These are phyloP conservation scores for Biston stratarius DNA, from an alignment of 2,888 invertebrate species.

Conservation along the genomic window DNA sequence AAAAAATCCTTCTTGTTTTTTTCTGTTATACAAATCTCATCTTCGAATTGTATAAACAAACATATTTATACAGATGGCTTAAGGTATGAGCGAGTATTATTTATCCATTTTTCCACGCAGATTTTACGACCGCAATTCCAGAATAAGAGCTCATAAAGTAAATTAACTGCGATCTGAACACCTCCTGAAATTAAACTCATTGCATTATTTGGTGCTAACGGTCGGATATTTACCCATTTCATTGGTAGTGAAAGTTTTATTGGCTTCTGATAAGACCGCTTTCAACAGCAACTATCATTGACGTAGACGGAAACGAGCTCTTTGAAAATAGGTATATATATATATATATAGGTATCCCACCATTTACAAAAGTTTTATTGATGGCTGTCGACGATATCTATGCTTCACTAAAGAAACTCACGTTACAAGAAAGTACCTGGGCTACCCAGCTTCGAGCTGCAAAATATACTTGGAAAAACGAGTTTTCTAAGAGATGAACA, in stretches of 20 bases:
- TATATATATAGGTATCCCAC: too few species aligned
- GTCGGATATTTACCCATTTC: conserved; percentile 27
- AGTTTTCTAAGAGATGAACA: too few species aligned
- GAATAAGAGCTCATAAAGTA: conserved; percentile 53
- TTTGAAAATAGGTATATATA: not conserved
- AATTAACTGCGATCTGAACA: conserved; percentile 55
- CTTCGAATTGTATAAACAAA: too few species aligned
- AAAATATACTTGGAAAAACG: not conserved
- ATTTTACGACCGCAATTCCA: conserved; percentile 39
- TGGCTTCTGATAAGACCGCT: conserved; percentile 19
- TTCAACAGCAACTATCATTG: conserved; percentile 2
- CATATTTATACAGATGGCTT: not conserved
- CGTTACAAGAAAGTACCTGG: not conserved
- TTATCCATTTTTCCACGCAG: conserved; percentile 22
- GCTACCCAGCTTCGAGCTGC: too few species aligned
- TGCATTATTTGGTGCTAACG: conserved; percentile 41
- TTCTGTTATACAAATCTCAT: too few species aligned
- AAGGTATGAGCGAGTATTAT: conserved; percentile 22
- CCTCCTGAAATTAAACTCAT: conserved; percentile 52
- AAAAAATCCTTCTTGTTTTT: too few species aligned
- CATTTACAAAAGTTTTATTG: not conserved
- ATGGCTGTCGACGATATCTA: not conserved
- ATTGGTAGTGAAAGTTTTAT: conserved; percentile 31
- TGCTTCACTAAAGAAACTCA: not conserved
- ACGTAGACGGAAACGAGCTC: not conserved